Conservation (phyloP, 2,888 invertebrate genomes). For the Ecliptopera silaceata region DNA sequence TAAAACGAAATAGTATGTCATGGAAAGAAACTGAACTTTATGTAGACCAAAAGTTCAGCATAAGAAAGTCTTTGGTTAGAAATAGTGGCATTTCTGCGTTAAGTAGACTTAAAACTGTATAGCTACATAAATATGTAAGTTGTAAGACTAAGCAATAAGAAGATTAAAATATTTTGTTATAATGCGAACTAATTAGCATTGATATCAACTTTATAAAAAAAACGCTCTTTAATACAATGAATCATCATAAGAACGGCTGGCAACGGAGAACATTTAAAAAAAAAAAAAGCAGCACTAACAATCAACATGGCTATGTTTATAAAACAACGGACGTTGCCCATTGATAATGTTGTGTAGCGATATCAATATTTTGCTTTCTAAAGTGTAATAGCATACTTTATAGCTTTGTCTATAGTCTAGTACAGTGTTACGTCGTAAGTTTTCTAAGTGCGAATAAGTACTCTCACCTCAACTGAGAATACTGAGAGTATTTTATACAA, state of each 20-base stretch:
- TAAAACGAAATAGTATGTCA: slow-evolving; percentile 10
- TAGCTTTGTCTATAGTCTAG: no score
- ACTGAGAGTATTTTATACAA: no score
- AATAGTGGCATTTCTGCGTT: no score
- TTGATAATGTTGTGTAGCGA: slow-evolving; percentile 35
- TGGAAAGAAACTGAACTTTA: slow-evolving; percentile 2
- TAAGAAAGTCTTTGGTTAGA: neutral
- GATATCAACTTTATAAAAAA: no score
- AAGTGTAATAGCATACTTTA: neutral
- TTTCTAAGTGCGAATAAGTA: no score
- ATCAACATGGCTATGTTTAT: slow-evolving; percentile 46
- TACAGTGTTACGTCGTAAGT: no score
- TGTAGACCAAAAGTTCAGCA: neutral
- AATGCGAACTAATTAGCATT: no score
- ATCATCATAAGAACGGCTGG: slow-evolving; percentile 51
- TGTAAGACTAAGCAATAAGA: no score
- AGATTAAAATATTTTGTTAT: no score
- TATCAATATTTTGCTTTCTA: slow-evolving; percentile 27
- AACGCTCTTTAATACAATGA: slow-evolving; percentile 30
- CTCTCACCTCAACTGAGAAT: no score
- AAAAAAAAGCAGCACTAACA: slow-evolving; percentile 52
- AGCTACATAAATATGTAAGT: no score
- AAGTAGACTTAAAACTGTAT: no score
- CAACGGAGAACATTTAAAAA: slow-evolving; percentile 50
- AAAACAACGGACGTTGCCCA: slow-evolving; percentile 37